Evolutionary conservation across 2,797 vertebrate genomes (phyloP).

Genomic region (Halcyon chelicuti): DNA sequence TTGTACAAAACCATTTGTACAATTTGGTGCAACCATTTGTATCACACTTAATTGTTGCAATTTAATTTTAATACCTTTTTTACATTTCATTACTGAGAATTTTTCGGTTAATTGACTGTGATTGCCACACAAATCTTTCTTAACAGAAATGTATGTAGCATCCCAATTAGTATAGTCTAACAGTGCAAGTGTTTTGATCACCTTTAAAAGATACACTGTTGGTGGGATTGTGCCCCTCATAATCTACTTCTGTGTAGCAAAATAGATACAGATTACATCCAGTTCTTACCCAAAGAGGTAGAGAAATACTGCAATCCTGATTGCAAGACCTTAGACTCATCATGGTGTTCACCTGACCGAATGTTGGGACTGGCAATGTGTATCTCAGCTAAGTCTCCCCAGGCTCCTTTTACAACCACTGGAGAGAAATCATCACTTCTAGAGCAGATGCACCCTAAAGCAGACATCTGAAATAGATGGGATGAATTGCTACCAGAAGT

Average conservation of each 20-base stretch:
- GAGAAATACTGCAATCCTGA: not conserved
- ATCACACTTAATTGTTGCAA: not conserved
- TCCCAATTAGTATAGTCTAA: too few species aligned
- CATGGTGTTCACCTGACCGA: not conserved
- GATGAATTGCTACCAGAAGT: constrained; percentile 25
- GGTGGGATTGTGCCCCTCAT: not conserved
- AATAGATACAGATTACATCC: not conserved
- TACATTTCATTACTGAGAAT: not conserved
- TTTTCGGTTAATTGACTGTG: not conserved
- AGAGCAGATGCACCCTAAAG: not conserved
- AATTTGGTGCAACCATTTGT: not conserved
- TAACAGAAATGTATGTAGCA: fast-evolving
- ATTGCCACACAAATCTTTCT: not conserved
- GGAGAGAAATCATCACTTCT: not conserved
- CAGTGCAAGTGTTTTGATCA: not conserved
- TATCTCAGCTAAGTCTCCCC: not conserved
- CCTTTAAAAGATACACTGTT: not conserved
- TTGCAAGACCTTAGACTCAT: not conserved
- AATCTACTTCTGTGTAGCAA: not conserved
- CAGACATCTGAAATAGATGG: not conserved
- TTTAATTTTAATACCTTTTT: not conserved
- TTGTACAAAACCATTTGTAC: not conserved
- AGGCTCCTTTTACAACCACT: not conserved
- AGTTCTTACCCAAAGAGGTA: not conserved
- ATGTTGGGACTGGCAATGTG: not conserved